Percentiles rank a stretch among this genome's conserved stretches.
Evolutionary conservation across 2,888 invertebrate genomes (phyloP).

Genomic region (Lomographa bimaculata): DNA sequence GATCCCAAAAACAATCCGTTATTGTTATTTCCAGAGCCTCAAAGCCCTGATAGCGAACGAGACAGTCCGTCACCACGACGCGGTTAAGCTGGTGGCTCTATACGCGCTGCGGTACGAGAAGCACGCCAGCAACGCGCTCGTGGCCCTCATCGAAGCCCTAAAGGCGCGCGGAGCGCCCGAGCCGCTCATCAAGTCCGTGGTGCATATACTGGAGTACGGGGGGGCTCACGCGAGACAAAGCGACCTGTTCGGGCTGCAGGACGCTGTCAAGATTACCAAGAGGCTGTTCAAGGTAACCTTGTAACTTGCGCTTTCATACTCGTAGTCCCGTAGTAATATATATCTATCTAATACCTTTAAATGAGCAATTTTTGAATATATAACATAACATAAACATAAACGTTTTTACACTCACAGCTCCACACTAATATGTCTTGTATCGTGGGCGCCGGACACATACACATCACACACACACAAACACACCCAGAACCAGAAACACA

Average conservation of each 20-base stretch:
- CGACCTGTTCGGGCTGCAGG: conserved; percentile 93
- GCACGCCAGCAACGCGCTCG: conserved; percentile 90
- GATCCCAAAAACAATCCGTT: too few species aligned
- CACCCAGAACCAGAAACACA: too few species aligned
- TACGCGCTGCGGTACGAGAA: conserved; percentile 97
- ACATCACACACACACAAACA: too few species aligned
- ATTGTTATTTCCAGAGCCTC: conserved; percentile 86
- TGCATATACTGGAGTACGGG: conserved; percentile 91
- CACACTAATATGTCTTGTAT: too few species aligned
- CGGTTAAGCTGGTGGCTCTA: conserved; percentile 93
- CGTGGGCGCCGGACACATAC: too few species aligned
- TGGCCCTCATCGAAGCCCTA: conserved; percentile 86
- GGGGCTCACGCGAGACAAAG: conserved; percentile 91
- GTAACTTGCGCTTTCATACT: too few species aligned
- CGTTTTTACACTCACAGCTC: too few species aligned
- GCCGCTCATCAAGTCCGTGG: conserved; percentile 83
- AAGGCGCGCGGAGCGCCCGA: conserved; percentile 46
- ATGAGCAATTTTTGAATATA: too few species aligned
- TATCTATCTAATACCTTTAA: too few species aligned
- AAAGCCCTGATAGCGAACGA: conserved; percentile 90
- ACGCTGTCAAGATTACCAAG: conserved; percentile 95
- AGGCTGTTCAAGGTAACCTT: conserved; percentile 91
- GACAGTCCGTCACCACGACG: conserved; percentile 89
- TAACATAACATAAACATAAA: too few species aligned
- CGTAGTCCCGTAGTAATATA: too few species aligned